These are phyloP conservation scores for Cephalotes varians DNA, from an alignment of 2,888 invertebrate species.

Conservation along the genomic window DNA sequence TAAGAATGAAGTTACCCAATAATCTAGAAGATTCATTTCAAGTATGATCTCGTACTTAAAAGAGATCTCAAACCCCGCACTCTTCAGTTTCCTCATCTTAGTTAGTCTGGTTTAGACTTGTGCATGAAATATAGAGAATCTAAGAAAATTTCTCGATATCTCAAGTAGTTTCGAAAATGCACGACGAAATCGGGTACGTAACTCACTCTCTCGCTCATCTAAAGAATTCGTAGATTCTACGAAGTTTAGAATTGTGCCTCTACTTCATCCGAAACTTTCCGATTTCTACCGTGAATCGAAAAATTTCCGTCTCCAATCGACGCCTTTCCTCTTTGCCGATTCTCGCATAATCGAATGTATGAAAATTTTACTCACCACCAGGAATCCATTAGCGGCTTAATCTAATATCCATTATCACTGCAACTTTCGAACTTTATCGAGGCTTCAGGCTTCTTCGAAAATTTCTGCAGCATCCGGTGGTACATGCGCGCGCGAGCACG, in stretches of 20 bases:
- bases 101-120: not conserved
- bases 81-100: not conserved
- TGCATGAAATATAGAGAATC: not conserved
- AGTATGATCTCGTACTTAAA: not conserved
- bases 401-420: conserved; percentile 47
- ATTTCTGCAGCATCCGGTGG: conserved; percentile 34
- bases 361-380: conserved; percentile 30
- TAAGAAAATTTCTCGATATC: not conserved
- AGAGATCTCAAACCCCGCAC: not conserved
- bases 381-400: conserved; percentile 40
- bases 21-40: not conserved
- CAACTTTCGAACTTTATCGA: conserved; percentile 15
- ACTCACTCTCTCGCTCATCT: not conserved
- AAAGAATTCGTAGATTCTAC: not conserved
- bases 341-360: conserved; percentile 8
- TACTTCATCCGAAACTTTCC: not conserved
- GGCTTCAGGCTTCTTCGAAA: conserved; percentile 11
- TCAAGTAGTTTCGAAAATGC: not conserved
- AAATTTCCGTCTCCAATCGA: not conserved
- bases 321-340: not conserved
- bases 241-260: not conserved
- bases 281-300: not conserved
- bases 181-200: not conserved
- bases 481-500: conserved; percentile 29
- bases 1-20: not conserved